Evolutionary conservation across 2,797 vertebrate species (phyloP).

Genomic region (Siniperca undulata): DNA sequence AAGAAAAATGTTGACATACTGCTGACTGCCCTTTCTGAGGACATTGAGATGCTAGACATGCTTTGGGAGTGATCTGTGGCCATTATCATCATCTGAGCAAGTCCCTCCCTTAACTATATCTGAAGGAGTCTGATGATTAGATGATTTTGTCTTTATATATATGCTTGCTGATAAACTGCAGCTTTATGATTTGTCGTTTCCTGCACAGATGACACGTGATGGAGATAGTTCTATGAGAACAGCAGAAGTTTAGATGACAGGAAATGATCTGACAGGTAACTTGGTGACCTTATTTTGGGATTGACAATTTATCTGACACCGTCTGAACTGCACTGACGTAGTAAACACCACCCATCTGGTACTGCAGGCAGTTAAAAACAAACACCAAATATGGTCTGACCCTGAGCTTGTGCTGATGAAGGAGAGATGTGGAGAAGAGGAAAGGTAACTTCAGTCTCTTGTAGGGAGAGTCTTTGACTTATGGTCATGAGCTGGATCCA

Average conservation of each 20-base stretch:
- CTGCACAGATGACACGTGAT: not conserved
- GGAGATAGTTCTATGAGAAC: not conserved
- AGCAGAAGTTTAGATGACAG: not conserved
- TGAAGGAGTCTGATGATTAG: not conserved
- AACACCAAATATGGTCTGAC: constrained; percentile 34
- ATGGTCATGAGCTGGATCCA: constrained; percentile 8
- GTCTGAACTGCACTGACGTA: constrained; percentile 4
- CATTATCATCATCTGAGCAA: not conserved
- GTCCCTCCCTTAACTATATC: not conserved
- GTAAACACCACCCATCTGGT: constrained; percentile 42
- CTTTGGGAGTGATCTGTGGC: not conserved
- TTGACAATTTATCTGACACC: constrained; percentile 3
- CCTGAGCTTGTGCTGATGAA: not conserved
- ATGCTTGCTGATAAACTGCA: not conserved
- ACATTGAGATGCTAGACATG: not conserved
- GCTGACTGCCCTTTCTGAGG: not conserved
- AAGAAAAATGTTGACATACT: no score
- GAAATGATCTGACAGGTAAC: not conserved
- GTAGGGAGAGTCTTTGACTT: constrained; percentile 30
- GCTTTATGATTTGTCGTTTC: not conserved
- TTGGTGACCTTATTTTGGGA: not conserved
- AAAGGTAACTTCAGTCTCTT: not conserved
- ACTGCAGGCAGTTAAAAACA: constrained; percentile 6
- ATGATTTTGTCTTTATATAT: not conserved
- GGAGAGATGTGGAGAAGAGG: constrained; percentile 3